Evolutionary conservation across 1,140 invertebrate species (phyloP).

Genomic region (Drosophila melanogaster): DNA sequence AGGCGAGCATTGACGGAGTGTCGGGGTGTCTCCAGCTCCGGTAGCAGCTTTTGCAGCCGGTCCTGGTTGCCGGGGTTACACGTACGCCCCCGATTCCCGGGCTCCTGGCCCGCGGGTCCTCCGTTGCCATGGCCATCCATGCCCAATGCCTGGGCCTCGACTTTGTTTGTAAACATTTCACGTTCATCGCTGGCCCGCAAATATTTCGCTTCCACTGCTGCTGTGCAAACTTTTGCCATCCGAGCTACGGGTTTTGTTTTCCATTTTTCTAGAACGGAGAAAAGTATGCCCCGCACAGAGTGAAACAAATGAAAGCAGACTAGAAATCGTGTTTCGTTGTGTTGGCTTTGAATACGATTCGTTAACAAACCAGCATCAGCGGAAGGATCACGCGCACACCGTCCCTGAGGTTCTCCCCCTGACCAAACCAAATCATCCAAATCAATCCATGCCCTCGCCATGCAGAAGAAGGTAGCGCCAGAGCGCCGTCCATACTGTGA

Average conservation of each 20-base stretch:
- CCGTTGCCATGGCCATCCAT: constrained; percentile 39
- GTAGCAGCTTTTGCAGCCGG: constrained; percentile 59
- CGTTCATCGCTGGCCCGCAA: constrained; percentile 65
- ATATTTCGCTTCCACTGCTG: constrained; percentile 44
- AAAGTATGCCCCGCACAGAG: constrained; percentile 43
- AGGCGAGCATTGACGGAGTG: constrained; percentile 65
- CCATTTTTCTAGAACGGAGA: constrained; percentile 30
- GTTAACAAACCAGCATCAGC: constrained; percentile 19
- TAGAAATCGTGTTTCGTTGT: constrained; percentile 56
- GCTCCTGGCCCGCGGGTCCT: constrained; percentile 13
- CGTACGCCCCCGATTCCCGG: constrained; percentile 42
- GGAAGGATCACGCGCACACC: constrained; percentile 29
- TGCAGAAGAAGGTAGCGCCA: constrained; percentile 59
- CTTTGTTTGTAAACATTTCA: constrained; percentile 83
- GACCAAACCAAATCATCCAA: not conserved
- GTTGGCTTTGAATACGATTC: constrained; percentile 42
- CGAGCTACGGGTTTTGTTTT: constrained; percentile 39
- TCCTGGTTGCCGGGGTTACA: constrained; percentile 30
- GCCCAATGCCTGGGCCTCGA: constrained; percentile 34
- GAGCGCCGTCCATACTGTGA: constrained; percentile 68
- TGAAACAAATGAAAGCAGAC: constrained; percentile 59
- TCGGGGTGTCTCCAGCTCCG: constrained; percentile 49
- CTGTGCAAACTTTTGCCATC: constrained; percentile 77
- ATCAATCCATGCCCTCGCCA: constrained; percentile 1
- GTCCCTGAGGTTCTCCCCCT: not conserved